These are phyloP conservation scores for Numida meleagris DNA, from an alignment of 2,113 vertebrate genomes.

Conservation along the genomic window DNA sequence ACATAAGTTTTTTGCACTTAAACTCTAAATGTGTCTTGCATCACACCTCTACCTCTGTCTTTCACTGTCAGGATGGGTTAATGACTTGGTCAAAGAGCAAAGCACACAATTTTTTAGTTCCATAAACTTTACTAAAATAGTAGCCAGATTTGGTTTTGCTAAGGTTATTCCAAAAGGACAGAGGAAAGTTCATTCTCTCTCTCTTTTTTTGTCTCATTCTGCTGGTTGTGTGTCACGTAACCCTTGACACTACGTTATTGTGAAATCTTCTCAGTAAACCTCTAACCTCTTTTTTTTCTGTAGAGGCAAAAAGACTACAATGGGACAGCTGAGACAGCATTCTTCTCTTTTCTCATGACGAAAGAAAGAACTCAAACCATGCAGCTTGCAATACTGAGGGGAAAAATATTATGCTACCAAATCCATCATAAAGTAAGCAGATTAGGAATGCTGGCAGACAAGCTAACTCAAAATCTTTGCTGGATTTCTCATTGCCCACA, in stretches of 20 bases:
- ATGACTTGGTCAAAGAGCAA: background rate
- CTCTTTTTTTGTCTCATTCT: background rate
- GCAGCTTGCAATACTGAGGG: background rate
- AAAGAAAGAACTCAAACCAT: background rate
- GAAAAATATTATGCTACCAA: background rate
- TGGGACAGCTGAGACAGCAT: background rate
- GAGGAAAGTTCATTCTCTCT: background rate
- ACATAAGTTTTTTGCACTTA: background rate
- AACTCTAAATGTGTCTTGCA: background rate
- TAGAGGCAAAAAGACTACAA: background rate
- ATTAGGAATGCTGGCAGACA: background rate
- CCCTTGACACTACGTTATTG: background rate
- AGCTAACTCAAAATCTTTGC: background rate
- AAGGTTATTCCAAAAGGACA: background rate
- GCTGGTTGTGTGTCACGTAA: background rate
- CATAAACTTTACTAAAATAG: background rate
- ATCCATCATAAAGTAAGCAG: background rate
- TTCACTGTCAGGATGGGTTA: background rate
- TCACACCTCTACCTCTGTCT: background rate
- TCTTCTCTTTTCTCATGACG: background rate
- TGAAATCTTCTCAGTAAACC: background rate
- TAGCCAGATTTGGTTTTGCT: background rate
- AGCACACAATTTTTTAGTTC: background rate
- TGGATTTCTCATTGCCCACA: background rate
- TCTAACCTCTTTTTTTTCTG: background rate